Evolutionary conservation across 2,797 vertebrate species (phyloP).

Genomic region (Staurois parvus): DNA sequence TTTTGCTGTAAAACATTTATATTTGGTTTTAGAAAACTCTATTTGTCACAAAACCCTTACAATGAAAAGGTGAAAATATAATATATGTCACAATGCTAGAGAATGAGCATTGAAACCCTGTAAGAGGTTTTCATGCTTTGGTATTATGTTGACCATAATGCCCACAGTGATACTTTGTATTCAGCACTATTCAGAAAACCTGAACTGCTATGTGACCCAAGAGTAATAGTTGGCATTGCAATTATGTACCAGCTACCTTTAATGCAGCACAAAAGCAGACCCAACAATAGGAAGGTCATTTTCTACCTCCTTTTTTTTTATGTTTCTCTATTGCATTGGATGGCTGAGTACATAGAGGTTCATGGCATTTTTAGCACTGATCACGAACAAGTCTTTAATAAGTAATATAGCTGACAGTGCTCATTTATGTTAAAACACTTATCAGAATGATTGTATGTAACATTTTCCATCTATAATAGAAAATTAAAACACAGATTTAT

Average conservation of each 20-base stretch:
- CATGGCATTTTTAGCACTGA: not conserved
- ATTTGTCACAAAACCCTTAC: not conserved
- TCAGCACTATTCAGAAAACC: constrained; percentile 22
- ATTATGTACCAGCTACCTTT: constrained; percentile 28
- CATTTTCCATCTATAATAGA: not conserved
- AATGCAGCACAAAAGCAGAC: constrained; percentile 1
- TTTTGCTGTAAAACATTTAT: too few species aligned
- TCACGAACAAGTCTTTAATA: not conserved
- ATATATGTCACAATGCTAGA: constrained; percentile 11
- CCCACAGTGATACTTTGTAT: constrained; percentile 34
- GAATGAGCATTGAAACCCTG: not conserved
- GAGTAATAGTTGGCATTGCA: constrained; percentile 31
- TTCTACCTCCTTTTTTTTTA: constrained; percentile 5
- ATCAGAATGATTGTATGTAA: not conserved
- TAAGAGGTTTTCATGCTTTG: constrained; percentile 1
- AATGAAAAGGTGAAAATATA: not conserved
- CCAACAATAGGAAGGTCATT: constrained; percentile 16
- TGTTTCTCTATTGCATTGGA: not conserved
- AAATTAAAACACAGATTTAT: not conserved
- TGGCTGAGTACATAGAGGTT: not conserved
- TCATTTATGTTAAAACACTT: not conserved
- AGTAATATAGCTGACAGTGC: not conserved
- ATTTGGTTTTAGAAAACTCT: not conserved
- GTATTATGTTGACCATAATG: constrained; percentile 21
- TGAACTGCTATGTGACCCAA: constrained; percentile 32